Evolutionary conservation across 2,888 invertebrate species (phyloP).

Genomic region (Chelonus formosanus): DNA sequence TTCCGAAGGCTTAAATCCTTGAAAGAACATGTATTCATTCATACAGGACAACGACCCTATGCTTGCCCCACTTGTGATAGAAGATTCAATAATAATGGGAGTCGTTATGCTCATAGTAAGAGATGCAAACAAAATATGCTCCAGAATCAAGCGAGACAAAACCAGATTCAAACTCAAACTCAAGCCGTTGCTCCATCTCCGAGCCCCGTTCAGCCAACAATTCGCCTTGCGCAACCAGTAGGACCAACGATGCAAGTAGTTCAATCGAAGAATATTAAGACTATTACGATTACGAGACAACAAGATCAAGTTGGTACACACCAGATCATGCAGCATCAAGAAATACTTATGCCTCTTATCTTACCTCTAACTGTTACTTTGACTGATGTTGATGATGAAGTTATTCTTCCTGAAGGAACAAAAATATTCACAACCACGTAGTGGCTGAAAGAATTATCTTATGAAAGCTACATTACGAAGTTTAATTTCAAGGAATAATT

Average conservation of each 20-base stretch:
- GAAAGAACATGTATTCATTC: conserved; percentile 63
- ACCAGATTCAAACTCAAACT: conserved; percentile 43
- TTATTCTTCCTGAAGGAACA: conserved; percentile 61
- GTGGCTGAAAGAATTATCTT: conserved; percentile 28
- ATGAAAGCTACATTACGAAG: no score
- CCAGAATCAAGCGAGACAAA: conserved; percentile 50
- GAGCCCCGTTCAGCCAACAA: conserved; percentile 31
- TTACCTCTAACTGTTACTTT: conserved; percentile 60
- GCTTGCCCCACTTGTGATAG: conserved; percentile 63
- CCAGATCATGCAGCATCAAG: conserved; percentile 59
- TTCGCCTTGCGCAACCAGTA: conserved; percentile 38
- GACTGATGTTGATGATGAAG: conserved; percentile 60
- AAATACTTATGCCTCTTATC: conserved; percentile 61
- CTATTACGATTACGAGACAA: conserved; percentile 59
- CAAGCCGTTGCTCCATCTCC: conserved; percentile 31
- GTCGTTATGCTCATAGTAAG: conserved; percentile 62
- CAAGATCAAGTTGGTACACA: conserved; percentile 50
- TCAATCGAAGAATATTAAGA: conserved; percentile 59
- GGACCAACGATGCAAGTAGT: conserved; percentile 47
- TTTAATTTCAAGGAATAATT: background rate
- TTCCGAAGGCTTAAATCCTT: conserved; percentile 60
- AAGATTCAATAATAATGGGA: conserved; percentile 62
- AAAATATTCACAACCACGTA: conserved; percentile 61
- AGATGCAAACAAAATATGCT: conserved; percentile 60
- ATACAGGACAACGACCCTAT: conserved; percentile 62